These are phyloP conservation scores for Pollenia griseotomentosa DNA, from an alignment of 2,888 invertebrate genomes.

Conservation along the genomic window DNA sequence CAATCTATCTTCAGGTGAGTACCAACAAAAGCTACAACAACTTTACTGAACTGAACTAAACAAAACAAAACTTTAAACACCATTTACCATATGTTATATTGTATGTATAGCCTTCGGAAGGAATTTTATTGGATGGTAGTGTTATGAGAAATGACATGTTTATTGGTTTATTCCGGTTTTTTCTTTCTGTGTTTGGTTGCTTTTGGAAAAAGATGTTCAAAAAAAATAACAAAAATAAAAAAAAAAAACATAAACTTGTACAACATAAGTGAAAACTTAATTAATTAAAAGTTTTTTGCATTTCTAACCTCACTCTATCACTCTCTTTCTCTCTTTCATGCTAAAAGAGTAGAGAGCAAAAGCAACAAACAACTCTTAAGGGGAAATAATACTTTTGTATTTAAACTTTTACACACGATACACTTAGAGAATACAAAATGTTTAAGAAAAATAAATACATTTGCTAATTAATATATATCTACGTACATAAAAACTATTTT, in stretches of 20 bases:
- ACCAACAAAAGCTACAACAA: neutral
- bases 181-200: neutral
- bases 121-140: neutral
- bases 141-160: conserved; percentile 25
- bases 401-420: conserved; percentile 52
- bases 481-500: too few species aligned
- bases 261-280: conserved; percentile 66
- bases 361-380: conserved; percentile 45
- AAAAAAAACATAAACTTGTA: conserved; percentile 22
- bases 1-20: conserved; percentile 81
- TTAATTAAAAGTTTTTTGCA: conserved; percentile 68
- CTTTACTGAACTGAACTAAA: neutral
- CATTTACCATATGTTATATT: neutral
- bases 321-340: too few species aligned
- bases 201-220: neutral
- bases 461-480: too few species aligned
- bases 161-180: conserved; percentile 19
- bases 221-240: too few species aligned
- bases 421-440: conserved; percentile 12
- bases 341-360: too few species aligned
- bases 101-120: neutral
- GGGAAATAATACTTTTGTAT: conserved; percentile 35
- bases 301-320: neutral
- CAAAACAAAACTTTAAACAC: neutral
- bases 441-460: too few species aligned